Conservation (phyloP, 2,888 invertebrate genomes). For the Leucania comma region DNA sequence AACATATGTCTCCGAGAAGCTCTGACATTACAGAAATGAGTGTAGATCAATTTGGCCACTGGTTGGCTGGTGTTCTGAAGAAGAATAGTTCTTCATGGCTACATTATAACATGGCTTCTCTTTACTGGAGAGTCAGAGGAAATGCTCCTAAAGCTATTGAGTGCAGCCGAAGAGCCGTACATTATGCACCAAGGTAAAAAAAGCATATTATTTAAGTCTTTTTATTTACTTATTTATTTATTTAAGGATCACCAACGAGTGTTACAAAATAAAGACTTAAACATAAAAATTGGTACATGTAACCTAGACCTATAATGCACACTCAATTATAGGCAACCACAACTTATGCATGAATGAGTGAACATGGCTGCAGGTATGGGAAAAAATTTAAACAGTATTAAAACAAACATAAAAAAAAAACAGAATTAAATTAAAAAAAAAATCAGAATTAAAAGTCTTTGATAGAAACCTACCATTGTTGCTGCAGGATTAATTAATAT, state of each 20-base stretch:
- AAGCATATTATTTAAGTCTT: background rate
- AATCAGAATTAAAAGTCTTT: too few relatives aligned
- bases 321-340: too few relatives aligned
- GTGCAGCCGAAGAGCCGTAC: conserved; percentile 94
- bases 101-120: conserved; percentile 94
- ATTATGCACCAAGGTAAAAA: conserved; percentile 93
- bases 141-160: conserved; percentile 95
- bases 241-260: too few relatives aligned
- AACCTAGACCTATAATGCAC: too few relatives aligned
- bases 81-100: conserved; percentile 94
- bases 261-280: too few relatives aligned
- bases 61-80: conserved; percentile 91
- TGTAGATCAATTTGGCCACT: conserved; percentile 90
- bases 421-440: too few relatives aligned
- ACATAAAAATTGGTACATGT: too few relatives aligned
- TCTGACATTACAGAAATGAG: conserved; percentile 70
- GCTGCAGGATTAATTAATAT: background rate
- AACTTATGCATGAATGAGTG: too few relatives aligned
- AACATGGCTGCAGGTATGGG: too few relatives aligned
- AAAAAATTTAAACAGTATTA: too few relatives aligned
- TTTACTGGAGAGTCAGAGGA: conserved; percentile 95
- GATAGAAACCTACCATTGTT: background rate
- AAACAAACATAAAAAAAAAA: too few relatives aligned
- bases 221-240: too few relatives aligned
- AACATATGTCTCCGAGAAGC: conserved; percentile 70